Conservation (phyloP, 2,888 invertebrate genomes). For the Bellardia pandia region DNA sequence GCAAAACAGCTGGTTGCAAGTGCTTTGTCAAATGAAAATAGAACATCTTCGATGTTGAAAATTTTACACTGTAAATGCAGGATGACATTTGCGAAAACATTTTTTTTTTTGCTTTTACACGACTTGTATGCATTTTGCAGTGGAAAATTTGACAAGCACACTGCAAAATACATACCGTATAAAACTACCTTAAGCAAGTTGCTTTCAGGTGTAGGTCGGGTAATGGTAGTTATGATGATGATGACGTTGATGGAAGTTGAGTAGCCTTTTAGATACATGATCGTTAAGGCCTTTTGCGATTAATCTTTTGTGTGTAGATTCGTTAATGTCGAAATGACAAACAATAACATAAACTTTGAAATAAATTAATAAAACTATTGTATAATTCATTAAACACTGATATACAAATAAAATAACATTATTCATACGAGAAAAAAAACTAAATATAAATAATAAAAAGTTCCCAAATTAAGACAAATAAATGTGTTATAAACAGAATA, state of each 20-base stretch:
- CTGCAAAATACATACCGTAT: too few species aligned
- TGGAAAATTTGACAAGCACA: too few species aligned
- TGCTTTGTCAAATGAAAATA: too few species aligned
- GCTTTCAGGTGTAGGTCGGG: too few species aligned
- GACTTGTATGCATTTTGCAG: too few species aligned
- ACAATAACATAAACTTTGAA: conserved; percentile 1
- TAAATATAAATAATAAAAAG: conserved; percentile 16
- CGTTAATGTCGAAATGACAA: conserved; percentile 12
- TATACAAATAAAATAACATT: conserved; percentile 28
- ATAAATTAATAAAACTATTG: conserved; percentile 13
- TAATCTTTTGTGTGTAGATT: not conserved
- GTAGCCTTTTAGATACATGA: conserved; percentile 25
- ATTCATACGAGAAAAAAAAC: not conserved
- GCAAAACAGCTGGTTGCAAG: too few species aligned
- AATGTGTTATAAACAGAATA: not conserved
- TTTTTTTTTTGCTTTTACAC: too few species aligned
- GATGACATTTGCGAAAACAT: too few species aligned
- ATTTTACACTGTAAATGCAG: too few species aligned
- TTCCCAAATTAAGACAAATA: conserved; percentile 14
- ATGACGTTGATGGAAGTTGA: conserved; percentile 28
- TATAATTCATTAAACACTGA: not conserved
- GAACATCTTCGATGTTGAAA: too few species aligned
- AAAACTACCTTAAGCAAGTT: too few species aligned
- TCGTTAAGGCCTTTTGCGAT: conserved; percentile 35
- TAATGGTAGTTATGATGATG: too few species aligned